phyloP scores from a whole-genome alignment of 2,888 invertebrate species.

The Laothoe populi region DNA sequence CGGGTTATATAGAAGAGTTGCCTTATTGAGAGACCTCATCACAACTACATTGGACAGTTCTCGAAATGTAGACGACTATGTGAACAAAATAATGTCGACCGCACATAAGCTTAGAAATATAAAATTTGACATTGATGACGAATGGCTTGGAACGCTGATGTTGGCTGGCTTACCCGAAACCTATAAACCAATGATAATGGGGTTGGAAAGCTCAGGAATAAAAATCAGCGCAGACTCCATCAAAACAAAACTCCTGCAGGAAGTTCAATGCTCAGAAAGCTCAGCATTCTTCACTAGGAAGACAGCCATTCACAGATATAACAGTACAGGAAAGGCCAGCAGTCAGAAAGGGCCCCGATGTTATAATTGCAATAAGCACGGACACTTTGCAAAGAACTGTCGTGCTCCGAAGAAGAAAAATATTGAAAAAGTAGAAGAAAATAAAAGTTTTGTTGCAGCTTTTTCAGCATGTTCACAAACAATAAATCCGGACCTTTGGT shows the following conservation, averaged over 20 bases:
- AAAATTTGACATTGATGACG: no score
- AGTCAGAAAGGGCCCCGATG: conserved; percentile 27
- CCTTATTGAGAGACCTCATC: no score
- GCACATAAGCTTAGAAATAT: no score
- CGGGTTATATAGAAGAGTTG: no score
- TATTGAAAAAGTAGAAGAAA: background rate
- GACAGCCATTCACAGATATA: conserved; percentile 17
- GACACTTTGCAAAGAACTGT: no score
- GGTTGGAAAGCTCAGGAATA: conserved; percentile 28
- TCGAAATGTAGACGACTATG: no score
- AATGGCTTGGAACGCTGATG: no score
- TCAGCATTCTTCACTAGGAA: no score
- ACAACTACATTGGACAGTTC: conserved; percentile 17
- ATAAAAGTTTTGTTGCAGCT: conserved; percentile 23
- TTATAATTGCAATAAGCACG: conserved; percentile 30
- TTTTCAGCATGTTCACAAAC: conserved; percentile 27
- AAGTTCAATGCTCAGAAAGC: conserved; percentile 22
- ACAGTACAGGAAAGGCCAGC: conserved; percentile 14
- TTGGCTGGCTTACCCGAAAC: conserved; percentile 33
- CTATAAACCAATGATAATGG: conserved; percentile 37
- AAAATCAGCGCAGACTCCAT: conserved; percentile 26
- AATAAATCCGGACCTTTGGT: conserved; percentile 20
- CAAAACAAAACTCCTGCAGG: conserved; percentile 25
- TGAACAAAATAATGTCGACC: no score
- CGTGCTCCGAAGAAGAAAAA: background rate